Conservation (phyloP, 2,888 invertebrate genomes). For the Scrobipalpa costella region DNA sequence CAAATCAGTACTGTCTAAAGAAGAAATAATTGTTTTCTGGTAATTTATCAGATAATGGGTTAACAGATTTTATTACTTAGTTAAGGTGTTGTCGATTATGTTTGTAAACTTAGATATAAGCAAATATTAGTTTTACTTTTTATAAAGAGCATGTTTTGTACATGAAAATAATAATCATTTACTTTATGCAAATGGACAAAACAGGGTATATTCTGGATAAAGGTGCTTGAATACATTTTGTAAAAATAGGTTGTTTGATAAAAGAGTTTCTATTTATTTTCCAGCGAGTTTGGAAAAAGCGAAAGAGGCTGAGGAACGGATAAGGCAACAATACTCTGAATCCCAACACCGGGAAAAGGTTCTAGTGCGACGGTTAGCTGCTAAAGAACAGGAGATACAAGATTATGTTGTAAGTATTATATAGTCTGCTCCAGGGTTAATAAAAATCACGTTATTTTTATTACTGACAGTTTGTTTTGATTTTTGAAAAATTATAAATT, state of each 20-base stretch:
- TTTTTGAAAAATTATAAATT: no score
- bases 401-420: slow-evolving; percentile 92
- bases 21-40: background rate
- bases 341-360: slow-evolving; percentile 95
- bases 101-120: slow-evolving; percentile 36
- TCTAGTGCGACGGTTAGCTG: slow-evolving; percentile 93
- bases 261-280: slow-evolving; percentile 39
- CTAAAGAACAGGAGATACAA: slow-evolving; percentile 98
- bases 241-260: background rate
- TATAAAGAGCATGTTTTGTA: background rate
- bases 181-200: background rate
- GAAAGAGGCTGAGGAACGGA: slow-evolving; percentile 89
- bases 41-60: background rate
- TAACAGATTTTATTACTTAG: slow-evolving; percentile 46
- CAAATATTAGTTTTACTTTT: slow-evolving; percentile 21
- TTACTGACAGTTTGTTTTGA: no score
- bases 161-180: background rate
- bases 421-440: background rate
- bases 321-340: slow-evolving; percentile 91
- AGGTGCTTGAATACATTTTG: background rate
- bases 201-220: background rate
- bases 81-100: slow-evolving; percentile 79
- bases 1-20: background rate
- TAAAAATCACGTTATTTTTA: no score
- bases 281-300: slow-evolving; percentile 86